Base-by-base conservation (phyloP, 2,888 invertebrate species). In the Xylocampa areola region DNA sequence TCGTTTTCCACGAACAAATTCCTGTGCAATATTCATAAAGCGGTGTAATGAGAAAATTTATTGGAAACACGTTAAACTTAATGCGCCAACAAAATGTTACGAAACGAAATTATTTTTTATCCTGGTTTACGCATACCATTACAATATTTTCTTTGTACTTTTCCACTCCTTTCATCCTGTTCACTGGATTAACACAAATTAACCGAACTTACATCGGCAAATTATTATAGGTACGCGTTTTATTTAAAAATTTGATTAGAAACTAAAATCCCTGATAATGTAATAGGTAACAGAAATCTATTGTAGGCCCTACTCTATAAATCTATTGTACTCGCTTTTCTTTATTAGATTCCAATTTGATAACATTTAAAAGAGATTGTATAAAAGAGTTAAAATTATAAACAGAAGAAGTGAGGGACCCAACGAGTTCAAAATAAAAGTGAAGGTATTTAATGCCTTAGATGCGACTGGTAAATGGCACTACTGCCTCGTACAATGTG, bases 11-110 rank as follows among this genome's bases (percentile, higher is more conserved):
- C 16, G 11, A 40, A 63, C 16, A 50, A 19, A 53, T 53, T 45
- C 13, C 23, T 29, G 8, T 21, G 35, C 36, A 44, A 41, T 58
- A 32, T 39, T 54, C 40, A 51, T 68, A 63, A 72, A 76, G 65
- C 51, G 48, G 40, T 58, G 60, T 68, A 66, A 73, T 77, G 63
- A 68, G 52, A 63, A 68, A 76, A 76, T 75, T 76, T 80, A 81
- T 83, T 77, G 76, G 67, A 73, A 79, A 77, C 47, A 44, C 67
- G 66, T 79, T 74, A 76, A 79, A 73, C 63, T 65, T 78, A 76
- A 79, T 73, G 67, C 63, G 63, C 69, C 68, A 76, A 73, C 61
- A 68, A 67, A 63, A 50, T 58, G 32, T 61, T 64, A 45, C 60
- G 55, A 40, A 48, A 55, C 37, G 39, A 75, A 73, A 70, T 67